Conservation (phyloP, 2,113 vertebrate species). For the Chloropsis cyanopogon region DNA sequence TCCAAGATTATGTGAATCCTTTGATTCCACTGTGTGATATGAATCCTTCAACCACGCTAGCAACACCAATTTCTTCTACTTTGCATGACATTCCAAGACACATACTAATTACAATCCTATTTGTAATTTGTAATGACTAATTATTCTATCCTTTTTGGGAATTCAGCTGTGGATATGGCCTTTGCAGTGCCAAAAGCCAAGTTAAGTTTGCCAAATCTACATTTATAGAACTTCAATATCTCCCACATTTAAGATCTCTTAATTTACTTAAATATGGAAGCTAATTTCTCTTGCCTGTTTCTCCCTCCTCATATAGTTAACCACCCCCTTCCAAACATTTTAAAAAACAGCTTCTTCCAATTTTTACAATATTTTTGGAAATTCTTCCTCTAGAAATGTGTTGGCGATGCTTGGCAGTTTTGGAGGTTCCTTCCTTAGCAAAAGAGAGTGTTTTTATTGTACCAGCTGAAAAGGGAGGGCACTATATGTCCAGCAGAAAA, state of each 20-base stretch:
- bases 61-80: not conserved
- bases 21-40: not conserved
- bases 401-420: not conserved
- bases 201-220: not conserved
- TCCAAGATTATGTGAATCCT: not conserved
- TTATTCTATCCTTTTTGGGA: not conserved
- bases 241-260: not conserved
- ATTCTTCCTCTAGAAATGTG: not conserved
- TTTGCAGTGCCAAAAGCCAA: not conserved
- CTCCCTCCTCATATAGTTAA: not conserved
- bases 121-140: not conserved
- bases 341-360: not conserved
- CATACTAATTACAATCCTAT: not conserved
- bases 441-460: not conserved
- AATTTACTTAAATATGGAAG: not conserved
- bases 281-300: not conserved
- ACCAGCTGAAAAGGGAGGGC: not conserved
- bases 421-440: not conserved
- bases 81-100: not conserved
- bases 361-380: not conserved
- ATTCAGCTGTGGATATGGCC: not conserved
- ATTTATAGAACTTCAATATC: not conserved
- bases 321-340: not conserved
- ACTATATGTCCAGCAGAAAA: not conserved
- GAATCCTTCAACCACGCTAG: not conserved